Conservation (phyloP, 2,797 vertebrate genomes). For the Vipera latastei region DNA sequence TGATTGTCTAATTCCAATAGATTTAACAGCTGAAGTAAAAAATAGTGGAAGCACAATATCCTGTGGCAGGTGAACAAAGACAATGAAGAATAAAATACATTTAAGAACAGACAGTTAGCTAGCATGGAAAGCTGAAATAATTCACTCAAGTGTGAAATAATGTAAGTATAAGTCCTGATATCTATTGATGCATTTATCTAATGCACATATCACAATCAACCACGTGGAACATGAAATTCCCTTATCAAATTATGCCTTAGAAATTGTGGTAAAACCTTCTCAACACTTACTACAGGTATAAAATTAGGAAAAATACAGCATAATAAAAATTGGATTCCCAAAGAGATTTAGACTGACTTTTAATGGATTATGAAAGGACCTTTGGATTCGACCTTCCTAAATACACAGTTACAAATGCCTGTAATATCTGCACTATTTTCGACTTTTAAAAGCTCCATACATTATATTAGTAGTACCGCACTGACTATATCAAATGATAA, state of each 20-base stretch:
- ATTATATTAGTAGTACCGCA: not conserved
- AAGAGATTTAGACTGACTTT: not conserved
- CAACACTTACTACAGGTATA: not conserved
- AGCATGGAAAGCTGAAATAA: not conserved
- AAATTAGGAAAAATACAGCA: not conserved
- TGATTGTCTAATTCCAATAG: not conserved
- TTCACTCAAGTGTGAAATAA: not conserved
- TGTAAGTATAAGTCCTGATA: not conserved
- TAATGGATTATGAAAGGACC: not conserved
- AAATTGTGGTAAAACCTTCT: not conserved
- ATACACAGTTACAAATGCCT: not conserved
- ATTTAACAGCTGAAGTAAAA: not conserved
- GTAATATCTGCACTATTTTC: not conserved
- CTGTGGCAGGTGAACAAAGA: not conserved
- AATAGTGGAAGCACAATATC: not conserved
- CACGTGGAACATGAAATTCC: not conserved
- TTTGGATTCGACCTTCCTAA: not conserved
- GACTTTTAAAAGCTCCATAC: not conserved
- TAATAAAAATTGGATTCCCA: not conserved
- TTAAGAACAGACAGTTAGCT: not conserved
- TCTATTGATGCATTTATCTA: not conserved
- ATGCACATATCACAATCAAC: not conserved
- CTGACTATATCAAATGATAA: not conserved
- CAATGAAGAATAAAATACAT: not conserved
- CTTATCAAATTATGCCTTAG: not conserved